Conservation (phyloP, 2,113 vertebrate species). For the Maylandia zebra region DNA sequence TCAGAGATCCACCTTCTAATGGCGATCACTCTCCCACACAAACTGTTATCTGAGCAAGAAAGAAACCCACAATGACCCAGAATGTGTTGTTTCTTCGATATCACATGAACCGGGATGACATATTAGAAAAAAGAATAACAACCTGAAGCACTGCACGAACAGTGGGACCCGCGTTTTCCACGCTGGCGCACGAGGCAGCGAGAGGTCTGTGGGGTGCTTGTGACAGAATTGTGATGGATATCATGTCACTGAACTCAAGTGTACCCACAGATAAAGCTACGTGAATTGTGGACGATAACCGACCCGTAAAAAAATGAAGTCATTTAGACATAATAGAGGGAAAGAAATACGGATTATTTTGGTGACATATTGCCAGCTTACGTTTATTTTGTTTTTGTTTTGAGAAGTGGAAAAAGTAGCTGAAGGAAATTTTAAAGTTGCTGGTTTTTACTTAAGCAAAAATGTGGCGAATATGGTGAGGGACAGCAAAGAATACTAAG, state of each 20-base stretch:
- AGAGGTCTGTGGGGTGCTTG: background rate
- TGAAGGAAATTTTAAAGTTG: background rate
- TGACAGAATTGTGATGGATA: background rate
- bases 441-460: background rate
- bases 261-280: background rate
- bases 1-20: slow-evolving; percentile 41
- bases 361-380: background rate
- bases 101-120: slow-evolving; percentile 8
- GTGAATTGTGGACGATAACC: background rate
- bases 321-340: background rate
- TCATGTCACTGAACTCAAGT: background rate
- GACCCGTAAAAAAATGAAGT: background rate
- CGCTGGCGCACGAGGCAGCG: background rate
- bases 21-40: slow-evolving; percentile 20
- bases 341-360: background rate
- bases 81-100: background rate
- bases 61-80: background rate
- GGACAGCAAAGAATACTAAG: slow-evolving; percentile 59
- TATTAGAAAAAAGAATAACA: slow-evolving; percentile 25
- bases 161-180: background rate
- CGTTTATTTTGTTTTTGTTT: background rate
- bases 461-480: background rate
- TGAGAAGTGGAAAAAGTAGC: background rate
- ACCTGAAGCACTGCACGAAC: background rate
- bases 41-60: slow-evolving; percentile 22